Evolutionary conservation across 1,140 invertebrate species (phyloP), one percentile per base, ranked within the genome.

Genomic region (Heterodera schachtii): DNA sequence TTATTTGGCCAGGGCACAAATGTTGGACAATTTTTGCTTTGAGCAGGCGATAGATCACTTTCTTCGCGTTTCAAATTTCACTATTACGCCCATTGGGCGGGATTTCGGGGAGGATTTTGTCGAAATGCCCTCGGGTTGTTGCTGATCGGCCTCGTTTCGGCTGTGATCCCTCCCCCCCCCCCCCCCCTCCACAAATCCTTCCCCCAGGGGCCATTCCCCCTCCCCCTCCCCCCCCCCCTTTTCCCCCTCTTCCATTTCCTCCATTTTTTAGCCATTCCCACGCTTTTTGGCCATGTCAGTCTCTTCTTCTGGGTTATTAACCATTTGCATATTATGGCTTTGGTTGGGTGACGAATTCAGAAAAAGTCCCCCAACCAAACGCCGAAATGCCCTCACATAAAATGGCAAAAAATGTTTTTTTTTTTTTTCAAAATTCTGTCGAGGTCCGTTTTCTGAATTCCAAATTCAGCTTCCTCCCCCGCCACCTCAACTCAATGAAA

Each of bases 241-340:
- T 52, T 60, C 57, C 16, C 57, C 19, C 57, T 52, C 69, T 31
- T 52, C 44, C 69, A 41, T 71, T 46, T 46, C 11, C 69, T 5
- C 69, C 69, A 43, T 71, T 71, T 46, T 71, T 71, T 71, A 9
- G 31, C 41, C 69, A 46, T 71, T 71, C 69, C 69, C 69, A 71
- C 69, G 69, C 69, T 71, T 71, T 71, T 71, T 71, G 41, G 69
- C 41, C 69, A 71, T 71, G 31, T 71, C 69, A 71, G 31, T 71
- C 57, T 60, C 16, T 11, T 43, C 31, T 31, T 31, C 69, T 11
- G n/a, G 41, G 41, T 43, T 43, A 71, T 43, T 71, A 46, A 46
- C 69, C 31, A 71, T 71, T 71, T 71, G 69, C 69, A 71, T 71
- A 71, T 71, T 71, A 71, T 71, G 69, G 69, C 31, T 71, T 71